Conservation (phyloP, 2,888 invertebrate species). For the Eudemis profundana region DNA sequence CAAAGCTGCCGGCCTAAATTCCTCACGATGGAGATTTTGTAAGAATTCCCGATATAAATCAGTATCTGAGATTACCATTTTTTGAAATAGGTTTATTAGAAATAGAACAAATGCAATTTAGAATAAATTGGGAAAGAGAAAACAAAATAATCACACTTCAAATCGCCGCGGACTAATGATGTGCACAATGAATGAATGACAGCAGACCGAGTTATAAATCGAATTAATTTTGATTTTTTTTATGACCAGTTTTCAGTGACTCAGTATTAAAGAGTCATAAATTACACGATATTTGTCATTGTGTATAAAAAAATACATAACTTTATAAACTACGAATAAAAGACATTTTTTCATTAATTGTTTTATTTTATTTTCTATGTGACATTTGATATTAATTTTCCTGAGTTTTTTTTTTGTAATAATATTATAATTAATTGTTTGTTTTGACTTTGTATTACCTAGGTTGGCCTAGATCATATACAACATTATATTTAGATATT, state of each 20-base stretch:
- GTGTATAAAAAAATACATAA: no score
- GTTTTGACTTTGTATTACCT: no score
- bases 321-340: no score
- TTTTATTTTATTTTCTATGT: no score
- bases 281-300: no score
- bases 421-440: no score
- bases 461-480: no score
- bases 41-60: conserved; percentile 64
- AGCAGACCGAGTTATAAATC: background rate
- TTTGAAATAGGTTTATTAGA: conserved; percentile 30
- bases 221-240: background rate
- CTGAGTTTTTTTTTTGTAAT: no score
- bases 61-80: conserved; percentile 60
- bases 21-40: conserved; percentile 64
- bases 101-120: background rate
- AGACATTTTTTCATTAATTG: no score
- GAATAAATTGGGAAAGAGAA: background rate
- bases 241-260: background rate
- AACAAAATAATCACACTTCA: conserved; percentile 20
- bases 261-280: no score
- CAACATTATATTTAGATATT: no score
- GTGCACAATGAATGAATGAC: background rate
- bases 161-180: conserved; percentile 27
- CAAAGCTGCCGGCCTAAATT: conserved; percentile 63
- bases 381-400: no score